Evolutionary conservation across 2,888 invertebrate genomes (phyloP), one percentile per base, ranked within the genome.

Genomic region (Cryptophagus acutangulus): DNA sequence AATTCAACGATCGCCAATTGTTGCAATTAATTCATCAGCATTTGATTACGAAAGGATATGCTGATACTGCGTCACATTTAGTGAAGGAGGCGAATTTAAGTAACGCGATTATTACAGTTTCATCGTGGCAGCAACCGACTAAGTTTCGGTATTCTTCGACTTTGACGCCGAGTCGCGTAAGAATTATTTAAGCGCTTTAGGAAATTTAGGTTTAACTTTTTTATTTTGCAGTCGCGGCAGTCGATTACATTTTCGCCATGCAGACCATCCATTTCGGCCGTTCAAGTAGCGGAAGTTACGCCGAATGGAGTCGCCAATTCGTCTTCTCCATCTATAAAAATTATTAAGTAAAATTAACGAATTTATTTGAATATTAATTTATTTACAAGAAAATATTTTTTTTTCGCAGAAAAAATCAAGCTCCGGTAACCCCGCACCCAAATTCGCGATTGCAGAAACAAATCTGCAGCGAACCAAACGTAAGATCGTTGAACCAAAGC

Each of bases 1-100:
- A 86, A 60, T 99, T 89, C 74, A 92, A 95, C 69, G 91, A 93
- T 65, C 82, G 86, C 30, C 95, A 99, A 67, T 73, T 99, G 20
- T 79, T 93, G 52, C 90, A 93, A 65, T 73, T 99, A 8, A 93
- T 99, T 33, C 83, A 90, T 59, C 85, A 89, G 40, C 94, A 96
- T 72, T 74, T 97, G 37, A 63, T 79, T 18, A 77, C 80, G 2
- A 83, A 88, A 56, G 94, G 89, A 0, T 74, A 87, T 35, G 43
- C 63, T 1, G 84, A 84, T 37, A 79, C 88, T 9, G 93, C 94
- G 0, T 70, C 76, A 1, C 71, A 75, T 35, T 71, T 95, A 46
- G 82, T 84, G 55, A 77, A 78, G 41, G 94, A 95, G 71, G 91
- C 89, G 0, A 76, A 74, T 30, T 70, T 89, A 40, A 77, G 77